A percentile compares a stretch with the other conserved stretches of the same genome.
Conservation (phyloP, 2,888 invertebrate species). For the Mythimna vitellina region DNA sequence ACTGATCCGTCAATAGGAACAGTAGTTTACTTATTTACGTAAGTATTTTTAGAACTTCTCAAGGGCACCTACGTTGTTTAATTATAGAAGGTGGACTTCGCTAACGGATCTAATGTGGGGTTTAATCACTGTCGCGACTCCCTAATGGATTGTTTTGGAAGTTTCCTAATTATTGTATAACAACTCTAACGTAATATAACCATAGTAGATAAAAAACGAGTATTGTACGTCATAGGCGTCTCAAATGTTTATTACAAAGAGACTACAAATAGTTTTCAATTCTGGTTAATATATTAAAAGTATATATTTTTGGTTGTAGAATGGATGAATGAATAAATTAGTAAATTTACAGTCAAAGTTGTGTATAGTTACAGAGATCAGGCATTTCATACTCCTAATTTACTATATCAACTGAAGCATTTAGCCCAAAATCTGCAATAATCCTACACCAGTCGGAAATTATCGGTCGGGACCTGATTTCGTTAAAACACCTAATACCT, state of each 20-base stretch:
- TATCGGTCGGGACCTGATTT: too few relatives aligned
- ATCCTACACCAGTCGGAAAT: too few relatives aligned
- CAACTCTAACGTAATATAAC: background rate
- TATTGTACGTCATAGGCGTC: background rate
- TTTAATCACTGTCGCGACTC: background rate
- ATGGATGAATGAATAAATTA: too few relatives aligned
- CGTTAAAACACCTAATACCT: too few relatives aligned
- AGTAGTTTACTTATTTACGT: background rate
- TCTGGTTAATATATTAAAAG: background rate
- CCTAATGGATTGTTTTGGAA: background rate
- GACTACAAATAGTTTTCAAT: too few relatives aligned
- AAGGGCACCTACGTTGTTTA: slow-evolving; percentile 2
- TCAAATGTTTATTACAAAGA: background rate
- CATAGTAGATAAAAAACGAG: too few relatives aligned
- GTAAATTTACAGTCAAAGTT: too few relatives aligned
- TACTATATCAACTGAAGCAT: too few relatives aligned
- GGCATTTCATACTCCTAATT: too few relatives aligned
- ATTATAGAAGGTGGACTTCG: background rate
- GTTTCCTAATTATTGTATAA: background rate
- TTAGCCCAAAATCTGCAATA: too few relatives aligned
- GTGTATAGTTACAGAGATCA: too few relatives aligned
- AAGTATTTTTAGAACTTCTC: slow-evolving; percentile 12
- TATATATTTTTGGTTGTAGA: too few relatives aligned
- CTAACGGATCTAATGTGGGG: background rate
- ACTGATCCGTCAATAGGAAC: background rate